Evolutionary conservation across 1,140 invertebrate genomes (phyloP).

Genomic region (Galleria mellonella): DNA sequence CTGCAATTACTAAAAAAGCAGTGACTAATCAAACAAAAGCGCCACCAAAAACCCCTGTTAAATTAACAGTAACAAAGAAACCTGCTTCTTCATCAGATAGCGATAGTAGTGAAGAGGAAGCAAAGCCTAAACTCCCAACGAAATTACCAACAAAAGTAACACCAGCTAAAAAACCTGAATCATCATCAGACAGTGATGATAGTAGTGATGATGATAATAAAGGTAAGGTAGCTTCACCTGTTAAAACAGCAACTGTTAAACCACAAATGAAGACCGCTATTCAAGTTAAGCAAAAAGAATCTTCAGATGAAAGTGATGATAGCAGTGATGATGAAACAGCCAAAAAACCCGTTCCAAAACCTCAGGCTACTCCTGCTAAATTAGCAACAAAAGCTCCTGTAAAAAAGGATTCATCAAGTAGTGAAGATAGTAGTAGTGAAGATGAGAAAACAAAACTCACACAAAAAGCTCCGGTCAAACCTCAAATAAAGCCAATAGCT

Average conservation of each 20-base stretch:
- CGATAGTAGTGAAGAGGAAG: conserved; percentile 12
- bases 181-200: conserved; percentile 5
- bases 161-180: conserved; percentile 4
- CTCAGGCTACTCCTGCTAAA: conserved; percentile 6
- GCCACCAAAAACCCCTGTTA: background rate
- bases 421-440: conserved; percentile 32
- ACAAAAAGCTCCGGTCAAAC: conserved; percentile 15
- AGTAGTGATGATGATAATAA: conserved; percentile 1
- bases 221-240: background rate
- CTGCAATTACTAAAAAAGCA: too few relatives aligned
- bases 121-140: conserved; percentile 6
- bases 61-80: background rate
- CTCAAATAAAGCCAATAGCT: conserved; percentile 12
- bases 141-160: conserved; percentile 3
- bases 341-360: conserved; percentile 9
- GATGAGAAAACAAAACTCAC: conserved; percentile 22
- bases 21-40: background rate
- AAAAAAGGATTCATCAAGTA: conserved; percentile 11
- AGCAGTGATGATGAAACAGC: conserved; percentile 15
- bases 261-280: conserved; percentile 3
- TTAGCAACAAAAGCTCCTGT: conserved; percentile 5
- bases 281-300: conserved; percentile 10
- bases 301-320: conserved; percentile 9
- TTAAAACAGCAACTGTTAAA: conserved; percentile 6
- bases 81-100: conserved; percentile 10